Base-by-base conservation (phyloP, 2,797 vertebrate genomes). In the Acropternis orthonyx region DNA sequence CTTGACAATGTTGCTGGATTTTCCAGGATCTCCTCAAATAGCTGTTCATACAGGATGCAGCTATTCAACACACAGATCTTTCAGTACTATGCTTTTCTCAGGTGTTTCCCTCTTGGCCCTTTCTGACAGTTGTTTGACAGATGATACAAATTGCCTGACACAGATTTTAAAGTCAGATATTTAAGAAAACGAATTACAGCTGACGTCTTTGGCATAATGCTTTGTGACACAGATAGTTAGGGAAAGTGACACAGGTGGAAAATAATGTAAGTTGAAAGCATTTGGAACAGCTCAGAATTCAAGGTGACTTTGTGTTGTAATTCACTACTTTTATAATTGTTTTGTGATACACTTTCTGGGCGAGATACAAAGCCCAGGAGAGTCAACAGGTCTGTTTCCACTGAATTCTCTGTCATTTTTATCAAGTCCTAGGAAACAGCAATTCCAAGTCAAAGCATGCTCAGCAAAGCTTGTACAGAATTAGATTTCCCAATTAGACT, bases 21-120 rank as follows among this genome's bases (percentile, higher is more conserved):
- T 86, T 79, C 43, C 80, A 94, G 67, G 24, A 27, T 34, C 72
- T 85, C 55, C 76, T 83, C 28, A 36, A 85, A 74, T 14, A 86
- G 69, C 36, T 79, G 36, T 36, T 86, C 30, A 3, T 8, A 19
- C 30, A 61, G 74, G 69, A 82, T 3, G 1, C 63, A 76, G 55
- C 43, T 43, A 73, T 79, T 88, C 32, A 78, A 69, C 10, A 3
- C 26, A 30, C 37, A 73, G 16, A 90, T 63, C 68, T 80, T 83
- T 63, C 80, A 88, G 56, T 10, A 68, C 83, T 61, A 74, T 4
- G 24, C 43, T 92, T 73, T 85, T 94, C 88, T 92, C 96, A 96
- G 97, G 96, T 93, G 92, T 94, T 95, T 94, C 75, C 89, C 92
- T 95, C 93, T 96, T 91, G 85, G 92, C 94, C 80, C 81, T 95